Evolutionary conservation across 2,888 invertebrate genomes (phyloP).

Genomic region (Agrypnus murinus): DNA sequence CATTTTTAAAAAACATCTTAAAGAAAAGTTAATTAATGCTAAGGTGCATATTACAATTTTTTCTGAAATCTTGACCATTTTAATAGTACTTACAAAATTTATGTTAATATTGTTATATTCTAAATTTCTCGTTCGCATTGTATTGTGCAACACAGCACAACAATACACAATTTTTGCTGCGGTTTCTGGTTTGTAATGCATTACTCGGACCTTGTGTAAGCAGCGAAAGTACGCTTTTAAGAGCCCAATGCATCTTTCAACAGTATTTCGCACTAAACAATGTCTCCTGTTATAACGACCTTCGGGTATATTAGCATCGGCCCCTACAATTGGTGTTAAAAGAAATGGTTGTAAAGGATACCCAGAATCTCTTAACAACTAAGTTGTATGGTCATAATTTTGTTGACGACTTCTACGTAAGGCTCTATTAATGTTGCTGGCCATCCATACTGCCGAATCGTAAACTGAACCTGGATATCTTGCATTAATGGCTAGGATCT

Average conservation of each 20-base stretch:
- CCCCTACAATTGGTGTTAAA: constrained; percentile 57
- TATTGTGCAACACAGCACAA: constrained; percentile 59
- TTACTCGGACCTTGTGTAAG: constrained; percentile 52
- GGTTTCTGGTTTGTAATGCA: constrained; percentile 57
- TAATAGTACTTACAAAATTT: too few relatives aligned
- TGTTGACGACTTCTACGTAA: neutral
- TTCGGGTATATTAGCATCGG: constrained; percentile 49
- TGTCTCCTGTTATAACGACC: constrained; percentile 53
- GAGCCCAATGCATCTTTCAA: constrained; percentile 57
- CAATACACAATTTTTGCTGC: constrained; percentile 59
- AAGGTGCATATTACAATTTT: too few relatives aligned
- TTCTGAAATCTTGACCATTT: too few relatives aligned
- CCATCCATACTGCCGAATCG: constrained; percentile 29
- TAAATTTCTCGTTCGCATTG: constrained; percentile 32
- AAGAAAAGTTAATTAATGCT: too few relatives aligned
- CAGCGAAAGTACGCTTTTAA: constrained; percentile 59
- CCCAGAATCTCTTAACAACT: constrained; percentile 57
- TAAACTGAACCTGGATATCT: constrained; percentile 6
- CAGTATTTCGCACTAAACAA: constrained; percentile 49
- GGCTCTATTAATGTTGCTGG: neutral
- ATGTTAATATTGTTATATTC: constrained; percentile 19
- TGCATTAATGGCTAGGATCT: neutral
- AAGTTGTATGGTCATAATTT: constrained; percentile 9
- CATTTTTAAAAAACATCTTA: too few relatives aligned
- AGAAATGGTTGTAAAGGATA: constrained; percentile 59